Evolutionary conservation across 2,888 invertebrate genomes (phyloP), one percentile per base, ranked within the genome.

Genomic region (Drosophila crucigera): DNA sequence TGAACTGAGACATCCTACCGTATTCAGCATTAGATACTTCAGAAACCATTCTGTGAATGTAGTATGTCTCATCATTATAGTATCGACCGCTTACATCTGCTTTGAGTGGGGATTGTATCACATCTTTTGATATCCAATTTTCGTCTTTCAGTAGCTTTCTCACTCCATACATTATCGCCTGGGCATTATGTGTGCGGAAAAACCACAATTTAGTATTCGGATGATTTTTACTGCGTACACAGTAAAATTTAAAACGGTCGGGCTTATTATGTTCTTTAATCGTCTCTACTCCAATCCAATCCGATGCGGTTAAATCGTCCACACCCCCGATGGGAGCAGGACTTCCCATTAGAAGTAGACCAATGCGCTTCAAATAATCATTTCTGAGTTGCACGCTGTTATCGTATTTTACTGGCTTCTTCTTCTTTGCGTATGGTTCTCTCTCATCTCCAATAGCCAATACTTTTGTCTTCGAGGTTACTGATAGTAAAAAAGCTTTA

Each of bases 61-160:
- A 43, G 14, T 28, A 5, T 2, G 5, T 0, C n/a, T 30, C 39
- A 9, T 3, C 4, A 58, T 16, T 16, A 16, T 1, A 0, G 4
- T 58, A 2, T 16, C n/a, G 9, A 3, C 4, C 3, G 14, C 16
- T 5, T 0, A 6, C 1, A 10, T 30, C 10, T 3, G 16, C 58
- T 22, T 30, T 58, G 3, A 58, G 41, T 16, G 58, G 58, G 5
- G 3, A 14, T 22, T 58, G 22, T 22, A 66, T 0, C 25, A 35
- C 25, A 31, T 49, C 30, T 10, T 64, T 64, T 22, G 64, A 49
- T 25, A 30, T 59, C 60, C 60, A 64, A n/a, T 64, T 49, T 31
- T 64, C 60, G 10, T 30, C 4, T 3, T 37, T 37, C 5, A 64
- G 30, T 25, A 30, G n/a, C 30, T 22, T 49, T 37, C 61, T 37